phyloP scores from a whole-genome alignment of 2,797 vertebrate genomes.

The Amniataba percoides region DNA sequence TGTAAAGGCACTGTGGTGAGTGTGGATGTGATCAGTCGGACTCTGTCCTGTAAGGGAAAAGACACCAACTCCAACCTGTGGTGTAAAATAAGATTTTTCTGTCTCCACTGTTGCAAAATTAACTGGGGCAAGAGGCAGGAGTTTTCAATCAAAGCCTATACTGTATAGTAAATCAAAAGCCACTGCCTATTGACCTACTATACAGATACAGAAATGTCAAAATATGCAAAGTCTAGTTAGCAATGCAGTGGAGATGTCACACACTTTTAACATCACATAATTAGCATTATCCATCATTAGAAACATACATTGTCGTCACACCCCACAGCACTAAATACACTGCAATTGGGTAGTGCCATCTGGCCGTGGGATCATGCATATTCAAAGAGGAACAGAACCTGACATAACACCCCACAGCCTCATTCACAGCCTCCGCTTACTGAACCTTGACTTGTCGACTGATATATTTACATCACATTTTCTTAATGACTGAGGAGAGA shows the following conservation, averaged over 20 bases:
- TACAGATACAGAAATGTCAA: background rate
- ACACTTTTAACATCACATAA: constrained; percentile 25
- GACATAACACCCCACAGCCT: constrained; percentile 35
- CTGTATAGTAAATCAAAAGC: too few species aligned
- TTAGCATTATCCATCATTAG: constrained; percentile 47
- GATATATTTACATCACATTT: constrained; percentile 30
- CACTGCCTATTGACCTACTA: too few species aligned
- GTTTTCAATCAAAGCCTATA: background rate
- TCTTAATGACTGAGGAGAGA: background rate
- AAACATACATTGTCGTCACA: constrained; percentile 30
- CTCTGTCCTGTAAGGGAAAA: background rate
- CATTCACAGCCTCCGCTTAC: constrained; percentile 21
- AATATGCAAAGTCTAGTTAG: constrained; percentile 30
- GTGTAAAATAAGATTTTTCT: constrained; percentile 12
- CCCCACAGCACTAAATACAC: constrained; percentile 11
- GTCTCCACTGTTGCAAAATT: background rate
- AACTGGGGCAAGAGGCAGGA: background rate
- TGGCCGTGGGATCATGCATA: constrained; percentile 54
- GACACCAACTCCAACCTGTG: background rate
- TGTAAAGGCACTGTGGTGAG: background rate
- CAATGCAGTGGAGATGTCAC: constrained; percentile 29
- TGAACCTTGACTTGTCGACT: constrained; percentile 30
- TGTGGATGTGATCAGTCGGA: background rate
- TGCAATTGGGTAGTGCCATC: constrained; percentile 43
- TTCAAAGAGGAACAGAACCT: constrained; percentile 40